phyloP scores from a whole-genome alignment of 2,113 vertebrate genomes.

The Oryzias melastigma region DNA sequence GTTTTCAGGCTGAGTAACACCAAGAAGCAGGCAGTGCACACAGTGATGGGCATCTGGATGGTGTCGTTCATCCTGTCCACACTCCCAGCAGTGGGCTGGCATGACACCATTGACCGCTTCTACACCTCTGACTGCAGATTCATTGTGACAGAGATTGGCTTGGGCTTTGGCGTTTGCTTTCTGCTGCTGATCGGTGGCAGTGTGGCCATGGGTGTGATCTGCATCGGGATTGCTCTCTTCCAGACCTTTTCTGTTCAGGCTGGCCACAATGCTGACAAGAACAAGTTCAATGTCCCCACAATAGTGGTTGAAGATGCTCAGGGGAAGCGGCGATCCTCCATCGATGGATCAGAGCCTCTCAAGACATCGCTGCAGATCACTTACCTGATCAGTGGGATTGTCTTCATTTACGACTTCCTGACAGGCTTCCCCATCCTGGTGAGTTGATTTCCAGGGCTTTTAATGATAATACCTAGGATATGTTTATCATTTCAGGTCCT shows the following conservation, averaged over 20 bases:
- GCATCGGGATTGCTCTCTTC: slow-evolving; percentile 88
- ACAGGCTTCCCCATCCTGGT: slow-evolving; percentile 92
- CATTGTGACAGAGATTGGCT: slow-evolving; percentile 91
- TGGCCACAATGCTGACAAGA: slow-evolving; percentile 77
- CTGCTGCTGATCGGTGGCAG: slow-evolving; percentile 89
- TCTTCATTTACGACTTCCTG: slow-evolving; percentile 90
- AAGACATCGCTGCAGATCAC: slow-evolving; percentile 92
- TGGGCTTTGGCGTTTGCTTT: slow-evolving; percentile 93
- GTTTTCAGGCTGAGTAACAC: slow-evolving; percentile 87
- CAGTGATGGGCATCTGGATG: slow-evolving; percentile 96
- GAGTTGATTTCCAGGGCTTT: slow-evolving; percentile 56
- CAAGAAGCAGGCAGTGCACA: slow-evolving; percentile 92
- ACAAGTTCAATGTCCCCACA: slow-evolving; percentile 88
- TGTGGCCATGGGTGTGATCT: slow-evolving; percentile 85
- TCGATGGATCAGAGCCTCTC: slow-evolving; percentile 88
- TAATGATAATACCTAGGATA: not conserved
- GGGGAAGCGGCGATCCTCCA: slow-evolving; percentile 90
- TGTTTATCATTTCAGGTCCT: too few species aligned
- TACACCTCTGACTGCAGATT: slow-evolving; percentile 90
- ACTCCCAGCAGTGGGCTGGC: slow-evolving; percentile 91
- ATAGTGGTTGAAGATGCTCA: slow-evolving; percentile 93
- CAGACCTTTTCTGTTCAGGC: slow-evolving; percentile 85
- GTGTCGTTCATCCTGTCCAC: slow-evolving; percentile 92
- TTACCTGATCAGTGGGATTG: slow-evolving; percentile 88
- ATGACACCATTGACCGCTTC: slow-evolving; percentile 88